A percentile compares a stretch with the other conserved stretches of the same genome.
phyloP scores from a whole-genome alignment of 2,797 vertebrate species.

The Sternarchorhynchus goeldii region DNA sequence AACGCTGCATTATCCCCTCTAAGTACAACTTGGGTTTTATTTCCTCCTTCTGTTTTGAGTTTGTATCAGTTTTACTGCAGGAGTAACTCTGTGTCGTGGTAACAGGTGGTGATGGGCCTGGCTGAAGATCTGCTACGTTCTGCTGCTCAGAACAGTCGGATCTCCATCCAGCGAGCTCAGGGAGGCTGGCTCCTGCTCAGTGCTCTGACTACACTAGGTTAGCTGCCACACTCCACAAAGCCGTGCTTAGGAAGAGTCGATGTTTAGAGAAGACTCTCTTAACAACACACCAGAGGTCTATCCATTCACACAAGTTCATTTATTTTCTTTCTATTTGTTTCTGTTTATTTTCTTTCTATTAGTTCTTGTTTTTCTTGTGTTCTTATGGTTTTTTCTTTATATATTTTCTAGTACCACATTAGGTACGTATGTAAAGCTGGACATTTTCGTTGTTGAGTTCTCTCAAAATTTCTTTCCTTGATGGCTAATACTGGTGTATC shows the following conservation, averaged over 20 bases:
- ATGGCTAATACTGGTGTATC: neutral
- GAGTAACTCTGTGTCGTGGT: constrained; percentile 32
- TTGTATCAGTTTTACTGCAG: neutral
- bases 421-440: no score
- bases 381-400: no score
- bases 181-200: constrained; percentile 89
- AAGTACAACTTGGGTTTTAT: neutral
- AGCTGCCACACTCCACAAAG: neutral
- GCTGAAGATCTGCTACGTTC: constrained; percentile 90
- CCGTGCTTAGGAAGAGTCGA: neutral
- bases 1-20: neutral
- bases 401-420: no score
- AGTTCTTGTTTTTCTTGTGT: no score
- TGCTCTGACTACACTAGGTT: constrained; percentile 88
- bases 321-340: no score
- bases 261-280: no score
- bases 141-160: constrained; percentile 86
- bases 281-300: no score
- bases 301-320: no score
- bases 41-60: neutral
- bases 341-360: no score
- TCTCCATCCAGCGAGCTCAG: constrained; percentile 86
- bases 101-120: constrained; percentile 82
- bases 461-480: neutral
- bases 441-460: no score